Evolutionary conservation across 2,888 invertebrate species (phyloP), one percentile per base, ranked within the genome.

Genomic region (Synanthedon andrenaeformis): DNA sequence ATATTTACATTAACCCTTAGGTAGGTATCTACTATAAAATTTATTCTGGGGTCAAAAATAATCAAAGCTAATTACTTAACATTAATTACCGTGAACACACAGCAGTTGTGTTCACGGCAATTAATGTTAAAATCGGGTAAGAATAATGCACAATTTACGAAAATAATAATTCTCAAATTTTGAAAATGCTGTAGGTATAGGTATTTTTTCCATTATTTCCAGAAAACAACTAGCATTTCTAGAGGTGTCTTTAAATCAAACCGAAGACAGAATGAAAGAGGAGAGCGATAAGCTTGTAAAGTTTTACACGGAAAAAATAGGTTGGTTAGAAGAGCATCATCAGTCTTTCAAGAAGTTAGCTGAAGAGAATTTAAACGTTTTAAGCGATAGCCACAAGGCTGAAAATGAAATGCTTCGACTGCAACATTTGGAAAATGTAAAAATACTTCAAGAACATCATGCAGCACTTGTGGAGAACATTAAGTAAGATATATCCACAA

Each of bases 141-240:
- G 28, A 28, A 8, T 28, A 28, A 28, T 28, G 6, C 8, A 28
- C 8, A 28, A 35, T 35, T 23, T 35, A 35, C 35, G 35, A 35
- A 35, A 10, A 35, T 8, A 10, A 35, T 8, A 10, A 35, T 10
- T 3, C 35, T 35, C 35, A 2, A 35, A 35, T 35, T 35, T 35
- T 35, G 35, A 35, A 35, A 35, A 28, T 28, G 5, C 6, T 6
- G 1, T 1, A 28, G 5, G 4, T 6, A 5, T 2, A 28, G 5
- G 4, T 6, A 1, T 42, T 5, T n/a, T 42, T 45, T 45, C 4
- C n/a, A 45, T 12, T 6, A 45, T 45, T 45, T 45, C 55, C 64
- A 91, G 91, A 64, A 89, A 90, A 54, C 91, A 91, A 68, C 70
- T 91, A 61, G 82, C 85, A 4, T 83, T 91, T 51, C 62, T 90